A percentile compares a stretch with the other conserved stretches of the same genome.
These are phyloP conservation scores for Portevinia maculata DNA, from an alignment of 2,888 invertebrate genomes.

Conservation along the genomic window DNA sequence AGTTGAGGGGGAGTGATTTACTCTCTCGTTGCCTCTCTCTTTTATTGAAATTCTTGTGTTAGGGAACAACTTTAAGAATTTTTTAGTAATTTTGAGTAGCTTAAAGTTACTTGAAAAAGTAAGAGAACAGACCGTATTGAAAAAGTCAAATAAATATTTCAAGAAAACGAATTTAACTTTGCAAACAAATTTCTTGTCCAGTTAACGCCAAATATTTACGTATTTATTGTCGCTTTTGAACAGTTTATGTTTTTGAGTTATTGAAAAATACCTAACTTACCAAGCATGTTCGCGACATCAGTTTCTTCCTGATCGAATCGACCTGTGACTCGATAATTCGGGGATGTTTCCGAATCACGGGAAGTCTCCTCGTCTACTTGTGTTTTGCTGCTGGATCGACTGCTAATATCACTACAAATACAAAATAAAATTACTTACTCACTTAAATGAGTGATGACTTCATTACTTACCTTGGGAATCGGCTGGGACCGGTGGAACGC, in stretches of 20 bases:
- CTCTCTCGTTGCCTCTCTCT: no score
- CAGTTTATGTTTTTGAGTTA: no score
- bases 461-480: conserved; percentile 80
- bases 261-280: conserved; percentile 85
- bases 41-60: no score
- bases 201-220: not conserved
- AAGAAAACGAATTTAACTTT: no score
- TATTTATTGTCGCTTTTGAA: not conserved
- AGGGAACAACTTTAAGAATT: no score
- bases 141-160: no score
- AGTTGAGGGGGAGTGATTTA: no score
- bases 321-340: conserved; percentile 92
- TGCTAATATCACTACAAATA: conserved; percentile 80
- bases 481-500: conserved; percentile 81
- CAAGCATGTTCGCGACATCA: conserved; percentile 97
- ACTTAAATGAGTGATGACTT: not conserved
- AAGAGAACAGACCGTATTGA: no score
- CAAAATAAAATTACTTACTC: conserved; percentile 4
- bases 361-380: conserved; percentile 92
- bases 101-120: no score
- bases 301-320: conserved; percentile 97
- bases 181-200: not conserved
- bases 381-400: conserved; percentile 83
- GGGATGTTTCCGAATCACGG: conserved; percentile 93
- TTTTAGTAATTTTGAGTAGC: no score